Evolutionary conservation across 2,888 invertebrate species (phyloP).

Genomic region (Aspidiotus destructor): DNA sequence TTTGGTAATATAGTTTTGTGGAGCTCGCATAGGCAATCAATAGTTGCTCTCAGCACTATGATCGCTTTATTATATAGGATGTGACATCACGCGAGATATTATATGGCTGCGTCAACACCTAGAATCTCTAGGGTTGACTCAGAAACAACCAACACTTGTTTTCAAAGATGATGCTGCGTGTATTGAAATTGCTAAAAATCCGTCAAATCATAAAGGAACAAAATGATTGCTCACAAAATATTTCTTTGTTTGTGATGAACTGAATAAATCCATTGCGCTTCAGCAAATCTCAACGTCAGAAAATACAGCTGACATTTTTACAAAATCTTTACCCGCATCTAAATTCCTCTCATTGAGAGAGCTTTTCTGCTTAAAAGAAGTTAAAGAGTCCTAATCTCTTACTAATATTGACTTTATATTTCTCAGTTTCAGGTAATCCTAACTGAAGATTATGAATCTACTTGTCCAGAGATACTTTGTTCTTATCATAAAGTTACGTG

Average conservation of each 20-base stretch:
- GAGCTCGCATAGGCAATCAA: background rate
- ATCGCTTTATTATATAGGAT: background rate
- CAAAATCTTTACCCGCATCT: too few relatives aligned
- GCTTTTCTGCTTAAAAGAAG: too few relatives aligned
- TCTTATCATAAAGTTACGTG: too few relatives aligned
- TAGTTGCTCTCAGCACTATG: background rate
- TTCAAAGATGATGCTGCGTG: background rate
- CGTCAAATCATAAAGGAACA: background rate
- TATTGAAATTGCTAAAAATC: background rate
- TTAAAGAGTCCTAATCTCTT: too few relatives aligned
- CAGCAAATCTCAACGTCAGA: too few relatives aligned
- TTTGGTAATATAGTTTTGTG: background rate
- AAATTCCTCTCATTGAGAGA: too few relatives aligned
- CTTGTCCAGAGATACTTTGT: too few relatives aligned
- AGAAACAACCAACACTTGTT: background rate
- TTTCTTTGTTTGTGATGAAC: background rate
- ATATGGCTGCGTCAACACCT: background rate
- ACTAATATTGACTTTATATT: too few relatives aligned
- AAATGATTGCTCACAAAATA: background rate
- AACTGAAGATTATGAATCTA: too few relatives aligned
- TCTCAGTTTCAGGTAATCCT: too few relatives aligned
- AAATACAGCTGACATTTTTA: too few relatives aligned
- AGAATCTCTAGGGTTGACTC: background rate
- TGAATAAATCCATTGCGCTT: background rate
- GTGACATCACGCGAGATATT: background rate